Conservation (phyloP, 2,797 vertebrate species). For the Decapterus maruadsi region DNA sequence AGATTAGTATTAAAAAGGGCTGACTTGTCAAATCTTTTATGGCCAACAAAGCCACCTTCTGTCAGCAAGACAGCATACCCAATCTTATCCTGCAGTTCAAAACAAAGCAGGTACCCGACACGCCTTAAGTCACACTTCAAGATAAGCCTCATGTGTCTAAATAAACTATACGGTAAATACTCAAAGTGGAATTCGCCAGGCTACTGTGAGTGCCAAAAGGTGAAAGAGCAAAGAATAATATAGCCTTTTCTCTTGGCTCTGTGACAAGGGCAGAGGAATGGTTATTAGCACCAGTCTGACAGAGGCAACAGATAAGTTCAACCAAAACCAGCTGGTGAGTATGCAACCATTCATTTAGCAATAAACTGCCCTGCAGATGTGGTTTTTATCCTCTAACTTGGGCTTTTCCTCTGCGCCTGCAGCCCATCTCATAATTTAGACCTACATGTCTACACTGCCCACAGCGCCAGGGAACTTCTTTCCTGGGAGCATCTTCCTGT, state of each 20-base stretch:
- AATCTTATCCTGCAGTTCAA: slow-evolving; percentile 12
- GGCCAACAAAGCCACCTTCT: neutral
- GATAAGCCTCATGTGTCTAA: slow-evolving; percentile 32
- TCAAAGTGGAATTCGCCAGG: slow-evolving; percentile 42
- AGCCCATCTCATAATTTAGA: slow-evolving; percentile 61
- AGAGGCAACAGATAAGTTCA: slow-evolving; percentile 40
- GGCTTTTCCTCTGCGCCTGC: slow-evolving; percentile 29
- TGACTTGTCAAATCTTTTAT: neutral
- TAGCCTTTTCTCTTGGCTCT: slow-evolving; percentile 29
- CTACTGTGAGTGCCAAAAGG: slow-evolving; percentile 29
- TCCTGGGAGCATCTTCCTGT: slow-evolving; percentile 62
- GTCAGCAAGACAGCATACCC: neutral
- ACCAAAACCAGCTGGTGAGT: slow-evolving; percentile 44
- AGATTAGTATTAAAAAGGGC: neutral
- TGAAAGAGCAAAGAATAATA: slow-evolving; percentile 32
- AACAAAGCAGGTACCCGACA: neutral
- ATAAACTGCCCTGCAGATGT: slow-evolving; percentile 57
- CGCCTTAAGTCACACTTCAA: neutral
- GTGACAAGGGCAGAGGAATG: slow-evolving; percentile 26
- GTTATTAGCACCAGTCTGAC: slow-evolving; percentile 60
- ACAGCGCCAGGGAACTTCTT: slow-evolving; percentile 31
- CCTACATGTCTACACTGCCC: slow-evolving; percentile 38
- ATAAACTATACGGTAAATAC: neutral
- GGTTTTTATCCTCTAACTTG: slow-evolving; percentile 49
- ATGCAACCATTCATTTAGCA: slow-evolving; percentile 49